Base-by-base conservation (phyloP, 2,888 invertebrate genomes). In the Hydroisotoma schaefferi region DNA sequence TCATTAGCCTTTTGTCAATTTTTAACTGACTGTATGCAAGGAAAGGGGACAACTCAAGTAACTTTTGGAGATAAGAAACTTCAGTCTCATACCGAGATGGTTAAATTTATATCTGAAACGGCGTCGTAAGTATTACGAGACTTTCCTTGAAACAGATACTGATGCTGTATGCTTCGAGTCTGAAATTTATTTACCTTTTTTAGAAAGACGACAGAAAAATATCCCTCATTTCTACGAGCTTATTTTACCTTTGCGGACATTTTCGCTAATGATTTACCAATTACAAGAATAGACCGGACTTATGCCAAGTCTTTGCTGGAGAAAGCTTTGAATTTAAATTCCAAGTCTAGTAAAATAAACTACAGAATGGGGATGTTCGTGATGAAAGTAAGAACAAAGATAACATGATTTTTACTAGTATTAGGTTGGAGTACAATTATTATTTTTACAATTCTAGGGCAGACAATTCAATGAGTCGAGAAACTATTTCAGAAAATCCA, bases 241-340 rank as follows among this genome's bases (percentile, higher is more conserved):
- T n/a, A 52, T 22, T 52, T 29, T 22, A 37, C 33, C 18, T 52
- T 52, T 22, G 52, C 37, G 22, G 52, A 52, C 8, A 52, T 52
- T 12, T 52, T 52, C 37, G 37, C 52, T 4, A 52, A 22, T 28
- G 52, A 52, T 4, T 22, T 52, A 3, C 52, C 52, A 20, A 52
- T 52, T 23, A 52, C 52, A 20, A 18, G 52, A 18, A 33, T 37
- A 23, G 52, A 52, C 22, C 33, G 29, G 22, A 38, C 18, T 22
- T 52, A 20, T 33, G 52, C 52, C 3, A 52, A 22, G 26, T 33
- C 52, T 4, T 22, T 52, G 22, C 23, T 52, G 23, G 15, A 37
- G 3, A 52, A 37, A 22, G 33, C 52, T 3, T 22, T 29, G 10
- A 37, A 18, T 4, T 4, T n/a, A 15, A 52, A 52, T 22, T 38